Evolutionary conservation across 2,888 invertebrate genomes (phyloP).

Genomic region (Sphaeridia pumilis): DNA sequence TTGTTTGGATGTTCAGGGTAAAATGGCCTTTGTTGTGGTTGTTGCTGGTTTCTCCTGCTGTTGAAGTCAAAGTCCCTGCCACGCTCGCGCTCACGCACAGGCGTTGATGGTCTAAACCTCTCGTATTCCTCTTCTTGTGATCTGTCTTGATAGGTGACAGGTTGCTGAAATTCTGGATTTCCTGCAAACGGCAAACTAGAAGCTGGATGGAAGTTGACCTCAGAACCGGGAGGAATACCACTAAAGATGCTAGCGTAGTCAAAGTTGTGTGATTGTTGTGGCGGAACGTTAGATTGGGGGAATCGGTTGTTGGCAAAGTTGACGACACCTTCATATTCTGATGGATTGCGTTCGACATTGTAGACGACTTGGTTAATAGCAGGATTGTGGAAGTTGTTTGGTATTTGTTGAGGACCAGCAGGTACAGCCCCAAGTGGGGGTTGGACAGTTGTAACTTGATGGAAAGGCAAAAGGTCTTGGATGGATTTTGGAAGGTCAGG

Average conservation of each 20-base stretch:
- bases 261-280: too few species aligned
- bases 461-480: conserved; percentile 27
- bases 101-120: too few species aligned
- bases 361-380: background rate
- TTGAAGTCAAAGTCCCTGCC: background rate
- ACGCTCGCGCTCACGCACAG: too few species aligned
- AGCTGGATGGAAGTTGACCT: too few species aligned
- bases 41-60: background rate
- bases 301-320: background rate
- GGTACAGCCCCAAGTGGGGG: background rate
- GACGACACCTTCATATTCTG: background rate
- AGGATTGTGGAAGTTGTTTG: background rate
- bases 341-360: background rate
- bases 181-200: background rate
- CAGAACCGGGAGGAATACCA: background rate
- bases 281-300: too few species aligned
- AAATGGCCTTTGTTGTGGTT: background rate
- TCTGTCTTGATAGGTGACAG: conserved; percentile 2
- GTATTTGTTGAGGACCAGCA: background rate
- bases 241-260: too few species aligned
- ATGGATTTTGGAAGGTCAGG: conserved; percentile 29
- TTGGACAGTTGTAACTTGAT: background rate
- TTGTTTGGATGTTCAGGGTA: background rate
- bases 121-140: background rate
- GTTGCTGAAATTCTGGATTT: background rate